Base-by-base conservation (phyloP, 37 sponge, comb jelly and placozoan species). In the Tethya wilhelma region DNA sequence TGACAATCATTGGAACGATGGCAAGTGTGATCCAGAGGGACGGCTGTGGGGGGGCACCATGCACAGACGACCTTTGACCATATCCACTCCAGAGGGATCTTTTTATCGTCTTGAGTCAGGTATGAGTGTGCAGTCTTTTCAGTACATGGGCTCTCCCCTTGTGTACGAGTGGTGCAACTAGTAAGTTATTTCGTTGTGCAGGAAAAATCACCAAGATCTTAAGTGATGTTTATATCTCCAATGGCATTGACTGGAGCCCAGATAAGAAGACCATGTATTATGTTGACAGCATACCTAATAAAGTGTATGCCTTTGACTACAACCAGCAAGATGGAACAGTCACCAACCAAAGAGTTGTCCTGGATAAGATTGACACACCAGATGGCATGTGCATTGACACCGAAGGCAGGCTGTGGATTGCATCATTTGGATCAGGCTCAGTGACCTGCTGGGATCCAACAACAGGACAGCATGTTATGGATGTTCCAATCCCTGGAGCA, bases 21-120 rank as follows among this genome's bases (percentile, higher is more conserved):
- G 70, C 25, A 90, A 84, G 42, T 84, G 86, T 62, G 90, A 90
- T 40, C 31, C 44, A 5, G 23, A 22, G 11, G 86, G 86, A 0
- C 37, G 86, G 36, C 70, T 85, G 44, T 90, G 85, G 84, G 71
- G 72, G 73, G 89, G 89, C 1, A 89, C 89, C 1, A 82, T 82
- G 83, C 38, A 46, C 32, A 75, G 11, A 29, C 34, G 11, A 36
- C 11, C 37, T n/a, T n/a, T n/a, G n/a, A n/a, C n/a, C n/a, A n/a
- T n/a, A n/a, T n/a, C n/a, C n/a, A n/a, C n/a, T n/a, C n/a, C n/a
- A n/a, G n/a, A n/a, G n/a, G n/a, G n/a, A n/a, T n/a, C n/a, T n/a
- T n/a, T n/a, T n/a, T n/a, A n/a, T n/a, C n/a, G n/a, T n/a, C n/a
- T n/a, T n/a, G n/a, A n/a, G n/a, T n/a, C n/a, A n/a, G n/a, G n/a